A percentile compares a stretch with the other conserved stretches of the same genome.
These are phyloP conservation scores for Artibeus lituratus DNA, from an alignment of 2,797 vertebrate species.

Conservation along the genomic window DNA sequence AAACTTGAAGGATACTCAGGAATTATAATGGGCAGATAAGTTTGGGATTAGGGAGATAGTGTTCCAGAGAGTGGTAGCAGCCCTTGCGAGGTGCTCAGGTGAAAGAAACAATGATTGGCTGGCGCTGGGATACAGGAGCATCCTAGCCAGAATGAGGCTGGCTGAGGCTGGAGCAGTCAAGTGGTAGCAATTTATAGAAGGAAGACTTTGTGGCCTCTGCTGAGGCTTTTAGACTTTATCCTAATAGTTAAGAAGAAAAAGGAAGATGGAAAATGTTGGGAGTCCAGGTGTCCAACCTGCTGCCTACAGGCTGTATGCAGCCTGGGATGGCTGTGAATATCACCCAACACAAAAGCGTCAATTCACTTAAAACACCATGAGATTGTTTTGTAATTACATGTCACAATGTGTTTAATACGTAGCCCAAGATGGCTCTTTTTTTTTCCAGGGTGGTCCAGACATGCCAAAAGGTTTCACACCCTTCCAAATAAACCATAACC, in stretches of 20 bases:
- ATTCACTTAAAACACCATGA: too few species aligned
- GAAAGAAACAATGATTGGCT: not conserved
- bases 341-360: too few species aligned
- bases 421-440: too few species aligned
- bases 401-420: too few species aligned
- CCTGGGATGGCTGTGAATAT: too few species aligned
- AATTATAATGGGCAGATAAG: not conserved
- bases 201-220: not conserved
- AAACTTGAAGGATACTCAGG: not conserved
- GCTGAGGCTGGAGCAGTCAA: rapidly evolving
- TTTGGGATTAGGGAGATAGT: not conserved
- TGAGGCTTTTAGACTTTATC: not conserved
- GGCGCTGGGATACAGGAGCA: rapidly evolving
- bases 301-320: too few species aligned
- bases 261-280: not conserved
- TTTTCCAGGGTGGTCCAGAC: too few species aligned
- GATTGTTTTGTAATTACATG: too few species aligned
- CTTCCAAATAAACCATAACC: not conserved
- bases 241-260: not conserved
- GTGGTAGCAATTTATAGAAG: not conserved
- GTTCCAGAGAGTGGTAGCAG: not conserved
- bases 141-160: not conserved
- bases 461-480: too few species aligned
- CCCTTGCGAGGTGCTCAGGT: rapidly evolving
- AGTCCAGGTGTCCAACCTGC: too few species aligned